Conservation (phyloP, 37 sponge, comb jelly and placozoan species). For the Diacarnus erythraeanus region DNA sequence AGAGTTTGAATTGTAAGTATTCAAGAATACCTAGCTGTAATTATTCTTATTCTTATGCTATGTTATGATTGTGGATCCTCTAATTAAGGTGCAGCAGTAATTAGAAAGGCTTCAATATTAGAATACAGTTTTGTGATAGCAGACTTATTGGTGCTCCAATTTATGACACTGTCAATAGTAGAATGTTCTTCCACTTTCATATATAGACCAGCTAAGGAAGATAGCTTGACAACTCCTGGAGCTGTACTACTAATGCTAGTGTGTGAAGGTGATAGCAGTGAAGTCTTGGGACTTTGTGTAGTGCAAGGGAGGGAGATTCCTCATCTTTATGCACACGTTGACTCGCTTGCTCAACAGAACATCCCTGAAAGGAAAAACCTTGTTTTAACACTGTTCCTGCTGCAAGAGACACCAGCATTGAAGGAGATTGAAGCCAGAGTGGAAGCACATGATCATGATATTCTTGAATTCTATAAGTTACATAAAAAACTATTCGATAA, state of each 20-base stretch:
- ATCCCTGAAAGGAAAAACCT: slow-evolving; percentile 19
- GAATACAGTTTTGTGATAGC: too few relatives aligned
- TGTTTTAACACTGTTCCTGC: not conserved
- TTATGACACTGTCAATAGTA: too few relatives aligned
- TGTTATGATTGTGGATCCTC: too few relatives aligned
- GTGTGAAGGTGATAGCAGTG: not conserved
- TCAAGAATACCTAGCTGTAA: not conserved
- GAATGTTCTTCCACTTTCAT: not conserved
- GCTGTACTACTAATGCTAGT: not conserved
- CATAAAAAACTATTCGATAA: slow-evolving; percentile 7
- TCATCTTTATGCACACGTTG: not conserved
- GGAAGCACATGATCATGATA: not conserved
- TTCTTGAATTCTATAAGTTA: not conserved
- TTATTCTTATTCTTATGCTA: not conserved
- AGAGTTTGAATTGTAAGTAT: slow-evolving; percentile 6
- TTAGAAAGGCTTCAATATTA: too few relatives aligned
- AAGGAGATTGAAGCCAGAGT: not conserved
- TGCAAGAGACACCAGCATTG: not conserved
- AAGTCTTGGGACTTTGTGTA: not conserved
- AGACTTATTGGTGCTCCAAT: too few relatives aligned
- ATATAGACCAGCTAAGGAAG: not conserved
- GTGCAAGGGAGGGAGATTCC: not conserved
- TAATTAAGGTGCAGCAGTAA: too few relatives aligned
- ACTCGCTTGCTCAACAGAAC: not conserved
- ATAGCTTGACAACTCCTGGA: not conserved